Evolutionary conservation across 2,888 invertebrate genomes (phyloP), one percentile per base, ranked within the genome.

Genomic region (Tenthredo amoena): DNA sequence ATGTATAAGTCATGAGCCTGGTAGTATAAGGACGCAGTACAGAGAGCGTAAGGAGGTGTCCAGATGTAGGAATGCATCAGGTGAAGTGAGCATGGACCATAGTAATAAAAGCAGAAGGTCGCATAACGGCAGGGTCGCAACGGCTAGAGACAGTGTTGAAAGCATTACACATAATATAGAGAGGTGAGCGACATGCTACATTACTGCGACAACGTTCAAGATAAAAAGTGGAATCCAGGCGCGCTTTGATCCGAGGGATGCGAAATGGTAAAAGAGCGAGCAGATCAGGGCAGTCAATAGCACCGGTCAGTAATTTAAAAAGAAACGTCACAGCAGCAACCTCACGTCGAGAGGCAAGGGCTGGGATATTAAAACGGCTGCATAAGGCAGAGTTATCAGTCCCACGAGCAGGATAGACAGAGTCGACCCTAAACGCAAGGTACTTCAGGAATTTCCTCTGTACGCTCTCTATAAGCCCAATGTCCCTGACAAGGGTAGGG

Each of bases 361-460:
- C 12, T 1, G 71, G 18, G 0, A 34, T 6, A n/a, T 12, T 18
- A 37, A 15, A 71, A 9, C 71, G 71, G 1, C 2, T n/a, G 15
- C 37, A 71, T 10, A 71, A 18, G 7, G n/a, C 15, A 2, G 5
- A 15, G 6, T 34, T 6, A 3, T 37, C 37, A 12, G n/a, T 15
- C 15, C 71, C 34, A 10, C 37, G 71, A 15, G 9, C 37, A 12
- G 79, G 79, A 43, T 85, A 85, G 2, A 65, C 47, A 21, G 31
- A 50, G 26, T 34, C 40, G 12, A 18, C 47, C 55, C 62, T 85
- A 47, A 40, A 85, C 3, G 26, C 26, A 6, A 85, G 37, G 21
- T 68, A 81, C 26, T 85, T 85, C 1, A 74, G 6, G 21, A 86
- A 85, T 47, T 76, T 86, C n/a, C 85, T 50, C 55, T 85, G 85